These are phyloP conservation scores for Margarornis squamiger DNA, from an alignment of 2,797 vertebrate species.

Conservation along the genomic window DNA sequence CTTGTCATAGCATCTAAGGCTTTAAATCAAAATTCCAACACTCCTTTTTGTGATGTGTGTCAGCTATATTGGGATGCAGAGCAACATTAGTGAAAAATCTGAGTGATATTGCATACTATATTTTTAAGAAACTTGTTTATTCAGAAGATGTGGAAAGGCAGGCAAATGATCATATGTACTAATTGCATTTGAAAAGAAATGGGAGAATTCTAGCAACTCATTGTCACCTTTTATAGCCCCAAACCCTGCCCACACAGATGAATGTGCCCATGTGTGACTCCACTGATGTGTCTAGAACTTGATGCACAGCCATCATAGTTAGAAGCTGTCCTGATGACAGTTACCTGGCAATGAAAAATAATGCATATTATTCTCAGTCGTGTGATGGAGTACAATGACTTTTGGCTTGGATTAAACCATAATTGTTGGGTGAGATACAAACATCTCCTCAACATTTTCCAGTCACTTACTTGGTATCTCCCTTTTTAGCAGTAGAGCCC, in stretches of 20 bases:
- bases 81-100: neutral
- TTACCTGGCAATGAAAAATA: neutral
- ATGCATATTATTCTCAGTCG: neutral
- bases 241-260: neutral
- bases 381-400: neutral
- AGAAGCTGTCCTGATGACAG: neutral
- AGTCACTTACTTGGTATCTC: neutral
- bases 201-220: neutral
- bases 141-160: neutral
- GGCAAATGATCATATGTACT: neutral
- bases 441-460: neutral
- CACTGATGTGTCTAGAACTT: neutral
- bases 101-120: rapidly evolving
- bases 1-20: neutral
- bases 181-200: neutral
- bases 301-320: neutral
- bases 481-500: neutral
- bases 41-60: neutral
- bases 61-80: rapidly evolving
- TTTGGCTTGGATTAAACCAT: neutral
- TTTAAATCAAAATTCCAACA: neutral
- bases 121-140: neutral
- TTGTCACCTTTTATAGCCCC: neutral
- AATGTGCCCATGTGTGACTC: neutral
- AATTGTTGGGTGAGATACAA: neutral